Conservation (phyloP, 2,113 vertebrate species). For the Atrichornis clamosus region DNA sequence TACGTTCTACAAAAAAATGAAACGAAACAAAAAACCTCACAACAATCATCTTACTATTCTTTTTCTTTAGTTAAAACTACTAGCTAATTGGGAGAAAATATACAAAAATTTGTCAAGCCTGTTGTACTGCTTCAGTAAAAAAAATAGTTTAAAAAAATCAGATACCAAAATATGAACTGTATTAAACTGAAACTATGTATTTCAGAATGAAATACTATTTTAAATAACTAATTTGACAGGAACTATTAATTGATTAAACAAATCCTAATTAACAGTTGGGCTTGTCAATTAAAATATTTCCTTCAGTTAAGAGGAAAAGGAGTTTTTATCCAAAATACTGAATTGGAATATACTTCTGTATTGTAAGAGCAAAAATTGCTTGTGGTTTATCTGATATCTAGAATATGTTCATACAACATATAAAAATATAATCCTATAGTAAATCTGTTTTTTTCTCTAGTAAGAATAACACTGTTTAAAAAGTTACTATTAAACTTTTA, state of each 20-base stretch:
- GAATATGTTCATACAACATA: neutral
- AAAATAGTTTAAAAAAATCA: neutral
- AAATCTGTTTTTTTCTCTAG: neutral
- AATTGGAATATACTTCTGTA: neutral
- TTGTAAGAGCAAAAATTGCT: neutral
- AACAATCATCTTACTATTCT: neutral
- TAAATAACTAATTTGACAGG: neutral
- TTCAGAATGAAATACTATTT: neutral
- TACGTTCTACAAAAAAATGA: neutral
- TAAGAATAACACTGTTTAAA: neutral
- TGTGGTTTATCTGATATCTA: neutral
- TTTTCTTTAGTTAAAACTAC: neutral
- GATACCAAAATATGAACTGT: neutral
- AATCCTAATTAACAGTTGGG: neutral
- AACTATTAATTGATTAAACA: neutral
- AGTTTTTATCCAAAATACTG: neutral
- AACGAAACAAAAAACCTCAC: rapidly evolving
- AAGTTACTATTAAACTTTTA: neutral
- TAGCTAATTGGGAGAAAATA: neutral
- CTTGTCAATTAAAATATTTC: neutral
- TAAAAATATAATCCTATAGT: neutral
- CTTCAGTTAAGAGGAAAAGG: neutral
- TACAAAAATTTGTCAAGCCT: neutral
- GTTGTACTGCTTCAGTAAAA: neutral
- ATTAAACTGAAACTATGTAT: neutral